phyloP scores from a whole-genome alignment of 2,113 vertebrate species.

The Barnardius zonarius region DNA sequence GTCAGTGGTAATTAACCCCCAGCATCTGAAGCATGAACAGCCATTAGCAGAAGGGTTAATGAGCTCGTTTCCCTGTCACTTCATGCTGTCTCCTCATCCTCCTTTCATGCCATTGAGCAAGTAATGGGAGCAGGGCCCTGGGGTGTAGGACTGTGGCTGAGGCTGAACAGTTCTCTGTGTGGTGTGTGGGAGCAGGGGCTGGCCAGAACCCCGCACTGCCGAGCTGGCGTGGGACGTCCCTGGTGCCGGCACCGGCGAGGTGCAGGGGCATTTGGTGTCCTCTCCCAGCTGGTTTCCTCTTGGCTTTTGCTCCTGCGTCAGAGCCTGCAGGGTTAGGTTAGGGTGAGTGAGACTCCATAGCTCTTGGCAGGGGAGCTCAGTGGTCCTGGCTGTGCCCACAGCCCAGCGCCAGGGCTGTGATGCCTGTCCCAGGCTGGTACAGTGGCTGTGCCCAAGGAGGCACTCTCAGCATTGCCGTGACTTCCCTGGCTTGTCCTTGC shows the following conservation, averaged over 20 bases:
- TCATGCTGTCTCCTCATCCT: neutral
- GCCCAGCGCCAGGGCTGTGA: neutral
- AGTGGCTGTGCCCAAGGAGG: neutral
- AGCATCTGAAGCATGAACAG: constrained; percentile 45
- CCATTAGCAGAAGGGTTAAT: constrained; percentile 65
- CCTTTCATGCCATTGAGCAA: neutral
- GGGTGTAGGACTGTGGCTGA: neutral
- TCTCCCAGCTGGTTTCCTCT: neutral
- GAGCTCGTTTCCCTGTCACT: constrained; percentile 58
- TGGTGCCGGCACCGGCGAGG: neutral
- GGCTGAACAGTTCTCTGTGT: neutral
- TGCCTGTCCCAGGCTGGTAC: neutral
- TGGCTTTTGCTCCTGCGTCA: neutral
- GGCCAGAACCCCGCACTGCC: neutral
- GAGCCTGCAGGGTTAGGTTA: neutral
- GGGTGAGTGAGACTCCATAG: neutral
- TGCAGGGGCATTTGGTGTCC: neutral
- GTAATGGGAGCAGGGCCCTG: neutral
- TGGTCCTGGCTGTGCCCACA: neutral
- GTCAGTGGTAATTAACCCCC: constrained; percentile 67
- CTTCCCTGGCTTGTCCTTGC: neutral
- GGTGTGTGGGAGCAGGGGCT: neutral
- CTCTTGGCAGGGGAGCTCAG: neutral
- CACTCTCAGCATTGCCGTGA: neutral
- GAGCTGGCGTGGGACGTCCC: neutral